Evolutionary conservation across 1,140 invertebrate species (phyloP).

Genomic region (Acromyrmex echinatior): DNA sequence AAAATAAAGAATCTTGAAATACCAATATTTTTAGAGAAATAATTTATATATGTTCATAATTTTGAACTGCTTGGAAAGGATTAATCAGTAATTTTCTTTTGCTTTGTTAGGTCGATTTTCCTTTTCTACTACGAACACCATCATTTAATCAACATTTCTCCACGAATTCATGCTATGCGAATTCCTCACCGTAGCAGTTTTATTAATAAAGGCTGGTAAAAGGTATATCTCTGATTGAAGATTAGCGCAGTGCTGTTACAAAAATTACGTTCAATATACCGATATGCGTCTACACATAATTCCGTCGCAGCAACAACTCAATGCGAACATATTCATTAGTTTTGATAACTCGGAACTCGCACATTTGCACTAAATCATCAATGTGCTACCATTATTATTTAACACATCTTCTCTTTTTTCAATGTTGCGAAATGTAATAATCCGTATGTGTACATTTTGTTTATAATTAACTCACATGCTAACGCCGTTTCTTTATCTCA

Average conservation of each 20-base stretch:
- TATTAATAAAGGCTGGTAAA: conserved; percentile 6
- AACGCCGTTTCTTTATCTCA: not conserved
- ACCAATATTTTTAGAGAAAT: not conserved
- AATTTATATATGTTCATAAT: not conserved
- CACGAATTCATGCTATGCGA: not conserved
- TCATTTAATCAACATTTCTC: not conserved
- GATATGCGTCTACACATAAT: not conserved
- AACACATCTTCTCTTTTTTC: not conserved
- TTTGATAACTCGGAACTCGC: not conserved
- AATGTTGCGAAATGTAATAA: not conserved
- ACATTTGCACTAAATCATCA: not conserved
- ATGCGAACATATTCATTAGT: not conserved
- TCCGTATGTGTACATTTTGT: not conserved
- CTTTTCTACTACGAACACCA: not conserved
- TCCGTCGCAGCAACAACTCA: not conserved
- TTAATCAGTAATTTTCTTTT: conserved; percentile 24
- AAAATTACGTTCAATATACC: not conserved
- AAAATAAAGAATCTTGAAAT: not conserved
- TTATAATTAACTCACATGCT: conserved; percentile 25
- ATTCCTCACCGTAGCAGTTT: not conserved
- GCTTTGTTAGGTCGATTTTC: not conserved
- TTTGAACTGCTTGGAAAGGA: not conserved
- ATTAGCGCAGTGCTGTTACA: not conserved
- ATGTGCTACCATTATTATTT: not conserved
- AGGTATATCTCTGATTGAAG: conserved; percentile 1